Base-by-base conservation (phyloP, 1,140 invertebrate species). In the Drosophila mayri region DNA sequence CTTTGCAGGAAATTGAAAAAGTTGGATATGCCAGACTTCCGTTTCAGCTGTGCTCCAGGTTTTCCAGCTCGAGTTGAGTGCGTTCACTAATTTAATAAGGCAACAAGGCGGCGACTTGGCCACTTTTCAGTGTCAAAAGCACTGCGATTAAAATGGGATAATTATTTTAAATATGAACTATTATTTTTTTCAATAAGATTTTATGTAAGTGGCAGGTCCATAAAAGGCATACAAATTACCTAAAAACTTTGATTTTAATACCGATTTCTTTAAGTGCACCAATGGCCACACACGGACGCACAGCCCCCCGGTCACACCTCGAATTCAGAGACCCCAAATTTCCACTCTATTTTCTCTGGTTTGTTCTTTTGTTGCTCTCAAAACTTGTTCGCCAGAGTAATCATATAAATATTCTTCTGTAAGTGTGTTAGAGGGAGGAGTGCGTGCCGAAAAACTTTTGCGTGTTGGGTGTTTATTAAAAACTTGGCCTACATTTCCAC, bases 1-100 rank as follows among this genome's bases (percentile, higher is more conserved):
- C 44, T 32, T 20, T 40, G 52, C 77, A 90, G 85, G 85, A 90
- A 90, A 90, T 90, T 90, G 85, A 90, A 88, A 88, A 88, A 88
- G 77, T 90, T 88, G 81, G 80, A 75, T 90, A 81, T 79, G 74
- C 61, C 74, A 63, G 74, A 81, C 85, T 62, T 88, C 85, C 85
- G 85, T 78, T 84, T 88, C 79, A 74, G 83, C 66, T 76, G 76
- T 52, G 62, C 58, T 60, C 55, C 62, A 50, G 73, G 62, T 65
- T 59, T 65, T 59, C 49, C 54, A 50, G 73, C 57, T 60, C 64
- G 67, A 76, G 64, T 78, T 81, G 75, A 90, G 81, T 79, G 85
- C 58, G 78, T 71, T 66, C 59, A 81, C 86, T 90, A 90, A 90
- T 90, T 90, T 86, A 90, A 90, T 90, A 90, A 90, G 71, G 78